phyloP scores from a whole-genome alignment of 2,113 vertebrate genomes.

The Zosterops hypoxanthus region DNA sequence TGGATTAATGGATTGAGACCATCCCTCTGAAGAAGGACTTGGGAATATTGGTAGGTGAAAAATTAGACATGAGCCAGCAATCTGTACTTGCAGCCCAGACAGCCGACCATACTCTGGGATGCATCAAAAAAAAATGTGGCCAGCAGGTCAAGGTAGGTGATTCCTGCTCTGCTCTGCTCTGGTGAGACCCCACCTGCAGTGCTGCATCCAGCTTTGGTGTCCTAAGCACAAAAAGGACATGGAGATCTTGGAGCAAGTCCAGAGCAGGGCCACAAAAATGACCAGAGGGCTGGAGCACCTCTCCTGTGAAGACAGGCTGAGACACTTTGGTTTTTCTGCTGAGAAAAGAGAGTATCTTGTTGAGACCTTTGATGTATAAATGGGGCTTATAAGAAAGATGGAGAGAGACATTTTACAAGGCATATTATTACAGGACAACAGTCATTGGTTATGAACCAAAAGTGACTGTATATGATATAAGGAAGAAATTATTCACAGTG shows the following conservation, averaged over 20 bases:
- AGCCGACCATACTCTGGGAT: not conserved
- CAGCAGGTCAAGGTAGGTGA: not conserved
- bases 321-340: not conserved
- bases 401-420: not conserved
- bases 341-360: not conserved
- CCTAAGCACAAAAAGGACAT: not conserved
- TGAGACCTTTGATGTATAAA: not conserved
- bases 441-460: not conserved
- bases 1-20: not conserved
- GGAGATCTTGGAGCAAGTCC: accelerated
- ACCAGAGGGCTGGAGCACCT: not conserved
- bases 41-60: not conserved
- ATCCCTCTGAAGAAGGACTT: not conserved
- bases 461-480: not conserved
- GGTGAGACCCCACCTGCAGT: not conserved
- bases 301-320: not conserved
- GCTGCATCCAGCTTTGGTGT: not conserved
- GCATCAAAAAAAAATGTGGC: not conserved
- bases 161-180: not conserved
- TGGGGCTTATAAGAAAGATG: not conserved
- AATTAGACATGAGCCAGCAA: not conserved
- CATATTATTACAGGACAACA: not conserved
- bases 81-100: not conserved
- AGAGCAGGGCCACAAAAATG: not conserved
- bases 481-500: not conserved